Conservation (phyloP, 1,140 invertebrate genomes). For the Dermatophagoides farinae region DNA sequence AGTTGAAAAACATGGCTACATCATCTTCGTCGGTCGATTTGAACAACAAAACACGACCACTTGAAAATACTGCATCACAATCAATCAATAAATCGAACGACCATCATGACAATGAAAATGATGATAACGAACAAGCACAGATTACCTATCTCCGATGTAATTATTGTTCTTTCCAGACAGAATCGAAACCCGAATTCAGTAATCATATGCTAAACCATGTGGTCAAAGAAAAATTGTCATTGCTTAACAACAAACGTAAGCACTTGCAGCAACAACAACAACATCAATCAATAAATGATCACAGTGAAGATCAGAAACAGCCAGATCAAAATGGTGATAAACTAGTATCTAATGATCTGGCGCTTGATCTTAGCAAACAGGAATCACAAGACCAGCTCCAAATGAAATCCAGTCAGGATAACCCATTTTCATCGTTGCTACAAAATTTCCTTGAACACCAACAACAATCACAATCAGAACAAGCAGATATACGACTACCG, state of each 20-base stretch:
- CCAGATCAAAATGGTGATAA: not conserved
- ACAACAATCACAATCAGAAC: too few species aligned
- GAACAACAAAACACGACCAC: too few species aligned
- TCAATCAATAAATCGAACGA: too few species aligned
- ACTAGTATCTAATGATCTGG: not conserved
- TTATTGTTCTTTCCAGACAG: conserved; percentile 27
- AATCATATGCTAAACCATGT: conserved; percentile 29
- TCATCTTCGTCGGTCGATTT: too few species aligned
- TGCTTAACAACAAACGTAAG: conserved; percentile 18
- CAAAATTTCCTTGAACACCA: too few species aligned
- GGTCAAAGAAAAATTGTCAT: conserved; percentile 24
- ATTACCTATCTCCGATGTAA: conserved; percentile 24
- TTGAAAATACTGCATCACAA: too few species aligned
- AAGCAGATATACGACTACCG: too few species aligned
- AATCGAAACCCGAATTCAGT: conserved; percentile 23
- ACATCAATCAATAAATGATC: not conserved
- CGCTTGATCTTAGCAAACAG: not conserved
- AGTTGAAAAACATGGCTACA: too few species aligned
- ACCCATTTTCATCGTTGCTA: not conserved
- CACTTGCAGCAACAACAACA: not conserved
- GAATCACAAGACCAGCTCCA: not conserved
- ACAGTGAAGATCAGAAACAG: not conserved
- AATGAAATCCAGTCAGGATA: not conserved
- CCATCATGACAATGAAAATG: too few species aligned
- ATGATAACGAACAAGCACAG: too few species aligned